Base-by-base conservation (phyloP, 2,888 invertebrate species). In the Bhutanitis thaidina region DNA sequence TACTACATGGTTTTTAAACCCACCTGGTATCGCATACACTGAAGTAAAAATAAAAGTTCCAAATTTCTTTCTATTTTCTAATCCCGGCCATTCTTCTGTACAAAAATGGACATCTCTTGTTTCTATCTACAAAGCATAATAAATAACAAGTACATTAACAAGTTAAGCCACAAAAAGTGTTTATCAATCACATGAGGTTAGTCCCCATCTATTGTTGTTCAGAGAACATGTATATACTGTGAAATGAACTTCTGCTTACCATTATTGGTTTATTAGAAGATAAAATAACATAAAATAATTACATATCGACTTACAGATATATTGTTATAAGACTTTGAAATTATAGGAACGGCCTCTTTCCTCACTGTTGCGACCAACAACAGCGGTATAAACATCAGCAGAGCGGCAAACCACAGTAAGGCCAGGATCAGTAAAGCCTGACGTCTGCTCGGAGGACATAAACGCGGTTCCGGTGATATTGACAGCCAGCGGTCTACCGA, bases 401-500 rank as follows among this genome's bases (percentile, higher is more conserved):
- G 67, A 0, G 95, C 93, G 0, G 92, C 81, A 0, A 90, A 61
- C 95, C 95, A 95, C n/a, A 95, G 82, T 1, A 91, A 65, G 0
- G 90, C 63, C 16, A 95, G 92, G 40, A 93, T 91, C 14, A 93
- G 78, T 3, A 92, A 71, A 0, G 94, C 94, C 51, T 92, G 92
- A 37, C 84, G 90, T 39, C 93, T 83, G 53, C 93, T 93, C 43
- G 94, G 93, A 7, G 94, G 91, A 62, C 65, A 91, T 65, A 58
- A 93, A 80, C 67, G 91, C 75, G 69, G 91, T 82, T 70, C 93
- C 69, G 82, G 93, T 0, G 93, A 91, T 52, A 95, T 95, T 16
- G 95, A 94, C 44, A 93, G 73, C 78, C 93, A 94, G 10, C 95
- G 90, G 70, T 95, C 95, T n/a, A 95, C 90, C 36, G 94, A 94